Base-by-base conservation (phyloP, 2,797 vertebrate species). In the Coregonus sp. region DNA sequence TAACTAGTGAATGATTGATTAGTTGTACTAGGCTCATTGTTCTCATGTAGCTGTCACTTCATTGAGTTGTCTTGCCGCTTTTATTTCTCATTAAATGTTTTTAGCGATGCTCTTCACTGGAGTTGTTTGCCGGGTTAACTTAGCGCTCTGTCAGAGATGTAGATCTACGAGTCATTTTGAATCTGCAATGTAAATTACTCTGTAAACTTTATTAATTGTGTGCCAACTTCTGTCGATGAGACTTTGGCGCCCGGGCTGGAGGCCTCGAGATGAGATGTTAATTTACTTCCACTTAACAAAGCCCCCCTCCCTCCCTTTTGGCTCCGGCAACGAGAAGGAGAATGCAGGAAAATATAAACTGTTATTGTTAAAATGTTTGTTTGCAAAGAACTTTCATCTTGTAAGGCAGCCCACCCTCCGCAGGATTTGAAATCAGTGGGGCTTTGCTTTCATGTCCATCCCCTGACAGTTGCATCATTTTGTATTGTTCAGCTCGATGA, bases 311-410 rank as follows among this genome's bases (percentile, higher is more conserved):
- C 77, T 78, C 81, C 85, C 52, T 6, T 29, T 90, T 74, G 78
- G 79, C 79, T 89, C 86, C 86, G 85, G 87, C 85, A 35, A 85
- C 86, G 89, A 91, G 89, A 90, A 89, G 86, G 86, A 89, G 88
- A 93, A 92, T 83, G 85, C 70, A 85, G 88, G 85, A 88, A 89
- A 91, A 92, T 91, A 92, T 93, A 90, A 95, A 93, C 91, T 93
- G 90, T 94, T 94, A 93, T 94, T 94, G 93, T 93, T 94, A 92
- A 94, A 93, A 94, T 94, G 93, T 95, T 95, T 94, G 93, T 94
- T 94, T 94, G 93, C 89, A 89, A 88, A 93, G 91, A 94, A 95
- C 93, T 95, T 95, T 95, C 92, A 95, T 95, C 92, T 95, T 85
- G 90, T 90, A 90, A 86, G 85, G 91, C 93, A 90, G 88, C 92